These are phyloP conservation scores for Sialia sialis DNA, from an alignment of 2,113 vertebrate species.

Conservation along the genomic window DNA sequence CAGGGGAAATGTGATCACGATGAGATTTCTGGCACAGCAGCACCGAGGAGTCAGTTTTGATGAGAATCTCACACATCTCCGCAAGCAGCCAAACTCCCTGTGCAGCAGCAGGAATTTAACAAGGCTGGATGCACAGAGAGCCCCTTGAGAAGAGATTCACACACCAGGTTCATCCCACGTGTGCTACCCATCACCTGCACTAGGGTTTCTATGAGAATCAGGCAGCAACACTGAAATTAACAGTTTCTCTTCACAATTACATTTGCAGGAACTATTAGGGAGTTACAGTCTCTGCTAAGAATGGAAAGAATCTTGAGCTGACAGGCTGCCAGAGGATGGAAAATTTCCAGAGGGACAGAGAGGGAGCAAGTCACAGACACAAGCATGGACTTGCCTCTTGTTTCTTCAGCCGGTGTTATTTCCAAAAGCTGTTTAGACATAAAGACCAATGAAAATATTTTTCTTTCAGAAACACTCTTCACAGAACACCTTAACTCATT, in stretches of 20 bases:
- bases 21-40: background rate
- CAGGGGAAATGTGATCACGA: background rate
- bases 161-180: accelerated
- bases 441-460: background rate
- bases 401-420: background rate
- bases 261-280: background rate
- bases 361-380: background rate
- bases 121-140: background rate
- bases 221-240: background rate
- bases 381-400: background rate
- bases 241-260: background rate
- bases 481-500: background rate
- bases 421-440: background rate
- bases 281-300: background rate
- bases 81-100: background rate
- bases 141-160: accelerated
- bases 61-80: background rate
- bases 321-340: background rate
- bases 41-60: background rate
- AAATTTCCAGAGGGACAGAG: background rate
- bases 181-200: background rate
- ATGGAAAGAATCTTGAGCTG: background rate
- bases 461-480: background rate
- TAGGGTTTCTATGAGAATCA: background rate
- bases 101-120: background rate